A percentile compares a stretch with the other conserved stretches of the same genome.
These are phyloP conservation scores for Balanococcus diminutus DNA, from an alignment of 2,888 invertebrate genomes.

Conservation along the genomic window DNA sequence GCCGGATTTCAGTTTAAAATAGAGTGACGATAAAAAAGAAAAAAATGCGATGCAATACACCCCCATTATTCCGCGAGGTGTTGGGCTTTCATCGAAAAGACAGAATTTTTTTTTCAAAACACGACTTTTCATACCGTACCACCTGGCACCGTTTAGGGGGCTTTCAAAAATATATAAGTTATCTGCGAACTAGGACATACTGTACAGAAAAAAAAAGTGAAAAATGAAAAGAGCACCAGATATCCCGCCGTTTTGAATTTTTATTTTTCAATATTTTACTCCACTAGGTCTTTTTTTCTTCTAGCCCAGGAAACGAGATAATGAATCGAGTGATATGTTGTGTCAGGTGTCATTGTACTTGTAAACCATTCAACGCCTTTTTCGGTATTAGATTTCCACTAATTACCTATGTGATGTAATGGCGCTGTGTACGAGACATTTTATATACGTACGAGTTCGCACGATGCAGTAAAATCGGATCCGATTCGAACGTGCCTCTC, in stretches of 20 bases:
- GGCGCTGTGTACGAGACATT: neutral
- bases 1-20: conserved; percentile 8
- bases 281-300: neutral
- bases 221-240: neutral
- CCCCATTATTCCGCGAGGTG: conserved; percentile 16
- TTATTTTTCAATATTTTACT: neutral
- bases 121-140: neutral
- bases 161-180: neutral
- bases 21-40: neutral
- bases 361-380: conserved; percentile 16
- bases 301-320: neutral
- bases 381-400: conserved; percentile 20
- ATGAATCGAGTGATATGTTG: conserved; percentile 23
- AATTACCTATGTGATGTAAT: conserved; percentile 12
- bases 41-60: conserved; percentile 11
- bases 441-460: neutral
- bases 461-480: neutral
- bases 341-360: conserved; percentile 23
- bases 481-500: too few relatives aligned
- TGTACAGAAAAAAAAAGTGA: neutral
- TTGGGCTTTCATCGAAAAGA: neutral
- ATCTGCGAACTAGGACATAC: neutral
- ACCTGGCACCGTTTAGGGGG: neutral
- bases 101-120: neutral
- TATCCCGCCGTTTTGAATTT: conserved; percentile 6